Conservation (phyloP, 35 echinoderm and acorn worm species). For the Heliocidaris erythrogramma region DNA sequence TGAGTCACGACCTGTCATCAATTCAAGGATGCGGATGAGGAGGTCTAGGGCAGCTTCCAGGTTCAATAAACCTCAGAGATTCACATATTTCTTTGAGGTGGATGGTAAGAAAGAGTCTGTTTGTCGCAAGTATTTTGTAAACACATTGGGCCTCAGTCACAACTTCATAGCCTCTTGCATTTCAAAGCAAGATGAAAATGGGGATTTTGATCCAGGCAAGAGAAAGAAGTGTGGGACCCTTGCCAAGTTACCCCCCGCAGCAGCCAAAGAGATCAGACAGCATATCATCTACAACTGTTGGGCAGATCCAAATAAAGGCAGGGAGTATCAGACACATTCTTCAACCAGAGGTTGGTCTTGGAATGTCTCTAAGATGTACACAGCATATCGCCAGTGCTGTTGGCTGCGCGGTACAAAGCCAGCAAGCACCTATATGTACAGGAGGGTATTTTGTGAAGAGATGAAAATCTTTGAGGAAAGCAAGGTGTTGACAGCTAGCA, state of each 20-base stretch:
- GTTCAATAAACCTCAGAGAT: neutral
- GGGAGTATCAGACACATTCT: slow-evolving; percentile 32
- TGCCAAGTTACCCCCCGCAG: slow-evolving; percentile 17
- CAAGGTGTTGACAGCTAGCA: neutral
- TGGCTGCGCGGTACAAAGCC: neutral
- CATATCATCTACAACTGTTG: slow-evolving; percentile 51
- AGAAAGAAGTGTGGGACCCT: slow-evolving; percentile 4
- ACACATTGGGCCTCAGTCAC: slow-evolving; percentile 23
- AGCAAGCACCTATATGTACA: slow-evolving; percentile 42
- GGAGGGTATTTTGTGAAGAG: slow-evolving; percentile 44
- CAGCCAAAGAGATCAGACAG: slow-evolving; percentile 37
- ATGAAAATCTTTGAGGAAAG: slow-evolving; percentile 16
- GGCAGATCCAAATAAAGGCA: slow-evolving; percentile 36
- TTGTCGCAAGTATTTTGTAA: slow-evolving; percentile 39
- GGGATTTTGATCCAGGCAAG: neutral
- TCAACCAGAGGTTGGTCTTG: slow-evolving; percentile 37
- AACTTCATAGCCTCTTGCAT: slow-evolving; percentile 35
- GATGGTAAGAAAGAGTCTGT: slow-evolving; percentile 25
- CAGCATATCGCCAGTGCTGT: slow-evolving; percentile 23
- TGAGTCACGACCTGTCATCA: neutral
- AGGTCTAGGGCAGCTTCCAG: neutral
- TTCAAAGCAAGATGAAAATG: slow-evolving; percentile 25
- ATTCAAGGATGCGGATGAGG: neutral
- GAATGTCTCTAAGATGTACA: slow-evolving; percentile 45
- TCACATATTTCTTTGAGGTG: slow-evolving; percentile 34